phyloP scores from a whole-genome alignment of 2,888 invertebrate species.

The Epinotia brunnichana region DNA sequence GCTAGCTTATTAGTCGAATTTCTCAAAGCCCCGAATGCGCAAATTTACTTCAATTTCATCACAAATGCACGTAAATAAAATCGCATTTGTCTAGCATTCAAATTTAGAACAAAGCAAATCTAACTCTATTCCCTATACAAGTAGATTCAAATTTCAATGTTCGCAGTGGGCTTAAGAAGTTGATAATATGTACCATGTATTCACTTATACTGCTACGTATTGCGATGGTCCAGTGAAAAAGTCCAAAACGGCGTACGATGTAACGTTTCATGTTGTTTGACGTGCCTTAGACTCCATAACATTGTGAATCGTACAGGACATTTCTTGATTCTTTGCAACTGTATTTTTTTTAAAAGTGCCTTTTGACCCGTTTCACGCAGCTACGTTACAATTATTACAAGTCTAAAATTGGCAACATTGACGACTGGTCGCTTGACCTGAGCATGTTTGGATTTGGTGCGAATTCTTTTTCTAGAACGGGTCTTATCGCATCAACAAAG shows the following conservation, averaged over 20 bases:
- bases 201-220: conserved; percentile 23
- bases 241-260: conserved; percentile 38
- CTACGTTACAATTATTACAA: not conserved
- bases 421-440: not conserved
- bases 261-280: conserved; percentile 41
- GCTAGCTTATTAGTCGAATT: no score
- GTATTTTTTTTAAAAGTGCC: not conserved
- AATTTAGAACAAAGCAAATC: conserved; percentile 1
- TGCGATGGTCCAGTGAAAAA: conserved; percentile 7
- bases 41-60: no score
- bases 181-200: not conserved
- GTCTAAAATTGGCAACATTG: no score
- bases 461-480: no score
- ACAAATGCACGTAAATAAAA: not conserved
- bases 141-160: conserved; percentile 1
- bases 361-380: no score
- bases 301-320: conserved; percentile 22
- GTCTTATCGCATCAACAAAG: no score
- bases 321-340: conserved; percentile 20
- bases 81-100: not conserved
- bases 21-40: not conserved
- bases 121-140: not conserved
- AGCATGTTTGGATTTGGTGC: no score
- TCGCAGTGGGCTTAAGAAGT: not conserved
- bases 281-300: conserved; percentile 40